Evolutionary conservation across 1,140 invertebrate genomes (phyloP).

Genomic region (Diuraphis noxia): DNA sequence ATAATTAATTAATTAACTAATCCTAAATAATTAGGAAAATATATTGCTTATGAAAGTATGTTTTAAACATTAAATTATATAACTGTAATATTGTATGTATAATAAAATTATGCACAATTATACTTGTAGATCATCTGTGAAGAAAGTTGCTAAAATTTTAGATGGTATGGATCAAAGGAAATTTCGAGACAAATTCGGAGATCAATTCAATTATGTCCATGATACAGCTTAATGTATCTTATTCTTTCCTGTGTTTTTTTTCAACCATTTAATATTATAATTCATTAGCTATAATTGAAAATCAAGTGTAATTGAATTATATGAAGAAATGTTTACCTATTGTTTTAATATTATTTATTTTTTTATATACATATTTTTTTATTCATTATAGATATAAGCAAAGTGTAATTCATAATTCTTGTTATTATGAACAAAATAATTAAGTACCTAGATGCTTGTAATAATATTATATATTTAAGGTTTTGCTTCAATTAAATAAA

Average conservation of each 20-base stretch:
- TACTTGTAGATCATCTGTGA: slow-evolving; percentile 59
- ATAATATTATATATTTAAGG: too few relatives aligned
- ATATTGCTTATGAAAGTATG: too few relatives aligned
- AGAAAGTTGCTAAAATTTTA: slow-evolving; percentile 61
- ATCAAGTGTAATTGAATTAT: not conserved
- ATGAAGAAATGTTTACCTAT: not conserved
- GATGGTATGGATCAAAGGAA: slow-evolving; percentile 62
- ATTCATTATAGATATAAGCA: not conserved
- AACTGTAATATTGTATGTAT: too few relatives aligned
- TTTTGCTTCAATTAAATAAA: too few relatives aligned
- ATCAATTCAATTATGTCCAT: slow-evolving; percentile 64
- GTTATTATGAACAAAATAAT: too few relatives aligned
- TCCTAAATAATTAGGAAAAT: too few relatives aligned
- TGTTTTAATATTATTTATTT: not conserved
- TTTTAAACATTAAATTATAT: too few relatives aligned
- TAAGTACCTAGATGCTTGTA: too few relatives aligned
- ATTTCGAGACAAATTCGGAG: slow-evolving; percentile 65
- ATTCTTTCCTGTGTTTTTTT: not conserved
- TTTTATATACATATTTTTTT: not conserved
- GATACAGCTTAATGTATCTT: slow-evolving; percentile 41
- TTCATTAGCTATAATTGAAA: not conserved
- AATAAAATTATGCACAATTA: not conserved
- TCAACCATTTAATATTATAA: not conserved
- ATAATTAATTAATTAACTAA: too few relatives aligned
- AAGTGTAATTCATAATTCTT: not conserved